A percentile compares a stretch with the other conserved stretches of the same genome.
These are phyloP conservation scores for Vimba vimba DNA, from an alignment of 2,113 vertebrate species.

Conservation along the genomic window DNA sequence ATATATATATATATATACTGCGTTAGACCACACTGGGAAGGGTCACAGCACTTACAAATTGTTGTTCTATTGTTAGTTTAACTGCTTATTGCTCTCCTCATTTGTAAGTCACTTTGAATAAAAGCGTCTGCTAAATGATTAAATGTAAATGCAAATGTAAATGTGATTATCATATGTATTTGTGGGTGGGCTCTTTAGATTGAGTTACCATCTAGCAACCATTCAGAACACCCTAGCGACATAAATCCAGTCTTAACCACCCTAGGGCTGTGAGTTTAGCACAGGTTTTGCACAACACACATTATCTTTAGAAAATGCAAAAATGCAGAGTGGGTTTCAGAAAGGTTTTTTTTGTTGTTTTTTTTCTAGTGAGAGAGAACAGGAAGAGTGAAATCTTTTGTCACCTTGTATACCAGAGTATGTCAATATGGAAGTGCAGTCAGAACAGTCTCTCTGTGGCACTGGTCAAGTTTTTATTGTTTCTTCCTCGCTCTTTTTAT, in stretches of 20 bases:
- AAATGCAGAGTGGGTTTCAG: neutral
- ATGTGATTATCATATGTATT: neutral
- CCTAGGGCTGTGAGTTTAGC: neutral
- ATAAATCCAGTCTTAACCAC: neutral
- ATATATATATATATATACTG: too few relatives aligned
- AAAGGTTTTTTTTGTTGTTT: neutral
- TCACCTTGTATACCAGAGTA: neutral
- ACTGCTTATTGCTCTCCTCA: too few relatives aligned
- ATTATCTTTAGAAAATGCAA: neutral
- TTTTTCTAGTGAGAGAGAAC: neutral
- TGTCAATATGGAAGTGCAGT: neutral
- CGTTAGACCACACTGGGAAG: too few relatives aligned
- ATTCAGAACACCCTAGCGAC: neutral
- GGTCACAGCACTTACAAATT: too few relatives aligned
- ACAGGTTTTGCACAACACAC: neutral
- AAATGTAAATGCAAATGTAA: too few relatives aligned
- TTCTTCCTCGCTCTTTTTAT: neutral
- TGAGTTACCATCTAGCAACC: neutral
- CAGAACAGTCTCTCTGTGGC: neutral
- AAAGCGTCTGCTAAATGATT: too few relatives aligned
- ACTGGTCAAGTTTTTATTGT: neutral
- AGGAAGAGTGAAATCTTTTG: neutral
- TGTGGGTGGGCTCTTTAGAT: neutral
- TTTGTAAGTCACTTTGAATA: too few relatives aligned
- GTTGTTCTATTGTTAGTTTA: too few relatives aligned